Conservation (phyloP, 2,888 invertebrate genomes). For the Aromia moschata region DNA sequence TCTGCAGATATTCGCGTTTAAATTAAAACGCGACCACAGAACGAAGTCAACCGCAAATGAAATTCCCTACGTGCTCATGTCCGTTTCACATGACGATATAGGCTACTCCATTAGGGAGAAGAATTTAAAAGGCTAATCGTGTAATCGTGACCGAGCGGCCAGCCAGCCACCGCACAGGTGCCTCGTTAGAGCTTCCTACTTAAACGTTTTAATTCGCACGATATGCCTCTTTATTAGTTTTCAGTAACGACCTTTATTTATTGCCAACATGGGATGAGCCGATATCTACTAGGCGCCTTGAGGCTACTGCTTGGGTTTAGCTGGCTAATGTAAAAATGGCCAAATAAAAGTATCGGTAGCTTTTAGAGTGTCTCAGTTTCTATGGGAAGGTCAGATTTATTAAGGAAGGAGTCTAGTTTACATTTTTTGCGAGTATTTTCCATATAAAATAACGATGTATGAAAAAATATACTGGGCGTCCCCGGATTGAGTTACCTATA, state of each 20-base stretch:
- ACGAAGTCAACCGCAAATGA: neutral
- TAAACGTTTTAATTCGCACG: neutral
- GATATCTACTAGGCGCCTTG: no score
- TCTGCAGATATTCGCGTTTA: neutral
- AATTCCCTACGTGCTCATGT: constrained; percentile 1
- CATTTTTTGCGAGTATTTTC: no score
- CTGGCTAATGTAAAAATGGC: no score
- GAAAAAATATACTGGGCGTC: no score
- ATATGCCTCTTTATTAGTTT: neutral
- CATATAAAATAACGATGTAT: no score
- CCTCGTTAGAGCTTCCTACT: neutral
- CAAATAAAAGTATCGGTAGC: no score
- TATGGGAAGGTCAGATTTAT: no score
- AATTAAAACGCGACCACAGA: neutral
- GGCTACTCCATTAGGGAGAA: neutral
- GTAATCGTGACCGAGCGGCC: constrained; percentile 6
- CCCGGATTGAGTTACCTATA: no score
- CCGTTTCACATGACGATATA: neutral
- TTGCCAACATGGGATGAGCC: neutral
- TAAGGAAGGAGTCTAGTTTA: no score
- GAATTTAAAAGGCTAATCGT: constrained; percentile 7
- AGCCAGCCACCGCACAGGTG: neutral
- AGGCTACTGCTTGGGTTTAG: no score
- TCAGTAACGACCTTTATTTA: neutral
- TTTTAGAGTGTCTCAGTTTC: no score